Evolutionary conservation across 2,888 invertebrate species (phyloP), one percentile per base, ranked within the genome.

Genomic region (Aporophyla nigra): DNA sequence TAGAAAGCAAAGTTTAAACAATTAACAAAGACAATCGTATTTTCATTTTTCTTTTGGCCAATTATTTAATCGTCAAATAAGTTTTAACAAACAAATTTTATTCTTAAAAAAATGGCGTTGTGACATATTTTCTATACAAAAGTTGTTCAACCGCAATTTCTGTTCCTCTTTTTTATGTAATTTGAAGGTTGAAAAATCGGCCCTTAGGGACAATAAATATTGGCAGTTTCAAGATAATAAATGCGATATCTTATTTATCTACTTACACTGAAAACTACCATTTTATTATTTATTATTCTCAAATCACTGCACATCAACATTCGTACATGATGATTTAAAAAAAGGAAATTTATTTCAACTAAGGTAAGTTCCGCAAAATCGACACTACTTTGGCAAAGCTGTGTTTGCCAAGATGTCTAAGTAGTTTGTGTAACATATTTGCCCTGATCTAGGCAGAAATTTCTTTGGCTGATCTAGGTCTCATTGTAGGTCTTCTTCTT

Each of bases 211-310:
- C 84, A 86, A 33, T 87, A 87, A 84, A 90, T 56, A 70, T 90
- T 93, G 93, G 93, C 93, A 94, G 93, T 93, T 91, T 91, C 80
- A 83, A 90, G 88, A 89, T 82, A 86, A 88, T 86, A 83, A 80
- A 89, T 90, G 84, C 82, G 86, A 86, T 85, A 83, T 83, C 80
- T 89, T 90, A 91, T 88, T 70, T 67, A 81, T 80, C 78, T 91
- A 92, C 80, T 84, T 86, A 92, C 85, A 87, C 90, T 87, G 56
- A 88, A 88, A 81, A 75, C 87, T 81, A 81, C 78, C 61, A 72
- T 69, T 78, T 69, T 65, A 67, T 61, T 54, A 76, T 71, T 80
- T 63, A 66, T 59, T 51, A 76, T 72, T 80, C 51, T 40, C 67
- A 76, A 76, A 76, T 66, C 63, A 68, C 72, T 65, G 69, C 73